Evolutionary conservation across 2,888 invertebrate genomes (phyloP).

Genomic region (Drosophila fungiperda): DNA sequence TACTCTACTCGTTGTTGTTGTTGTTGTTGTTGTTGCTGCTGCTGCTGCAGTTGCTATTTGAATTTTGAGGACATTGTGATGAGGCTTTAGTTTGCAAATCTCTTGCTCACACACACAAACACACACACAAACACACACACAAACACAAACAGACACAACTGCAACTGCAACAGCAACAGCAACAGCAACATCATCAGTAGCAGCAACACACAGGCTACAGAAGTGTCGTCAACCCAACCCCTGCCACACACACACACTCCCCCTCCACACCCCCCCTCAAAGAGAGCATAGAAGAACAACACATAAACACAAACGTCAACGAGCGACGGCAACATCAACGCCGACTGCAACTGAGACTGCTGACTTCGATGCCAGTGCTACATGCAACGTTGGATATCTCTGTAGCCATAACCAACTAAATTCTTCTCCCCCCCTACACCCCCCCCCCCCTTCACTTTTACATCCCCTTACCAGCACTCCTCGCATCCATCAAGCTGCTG

Average conservation of each 20-base stretch:
- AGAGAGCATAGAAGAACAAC: slow-evolving; percentile 27
- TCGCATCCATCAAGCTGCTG: not conserved
- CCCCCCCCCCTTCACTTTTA: not conserved
- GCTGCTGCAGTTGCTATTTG: slow-evolving; percentile 74
- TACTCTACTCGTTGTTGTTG: slow-evolving; percentile 43
- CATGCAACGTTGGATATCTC: slow-evolving; percentile 49
- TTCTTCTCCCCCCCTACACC: not conserved
- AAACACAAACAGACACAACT: slow-evolving; percentile 14
- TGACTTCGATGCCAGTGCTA: slow-evolving; percentile 46
- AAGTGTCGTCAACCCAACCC: slow-evolving; percentile 23
- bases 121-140: slow-evolving; percentile 15
- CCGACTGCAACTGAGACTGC: slow-evolving; percentile 36
- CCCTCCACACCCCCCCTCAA: slow-evolving; percentile 11
- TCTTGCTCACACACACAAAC: slow-evolving; percentile 64
- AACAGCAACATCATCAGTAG: slow-evolving; percentile 15
- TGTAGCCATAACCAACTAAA: slow-evolving; percentile 34
- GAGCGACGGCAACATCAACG: slow-evolving; percentile 50
- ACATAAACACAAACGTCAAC: slow-evolving; percentile 60
- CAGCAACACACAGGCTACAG: slow-evolving; percentile 41
- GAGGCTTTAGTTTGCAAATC: slow-evolving; percentile 83
- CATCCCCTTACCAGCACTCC: not conserved
- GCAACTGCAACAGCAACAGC: slow-evolving; percentile 8
- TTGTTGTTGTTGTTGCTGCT: slow-evolving; percentile 40
- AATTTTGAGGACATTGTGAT: slow-evolving; percentile 82
- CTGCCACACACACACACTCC: not conserved